These are phyloP conservation scores for Sula dactylatra DNA, from an alignment of 2,113 vertebrate genomes.

Conservation along the genomic window DNA sequence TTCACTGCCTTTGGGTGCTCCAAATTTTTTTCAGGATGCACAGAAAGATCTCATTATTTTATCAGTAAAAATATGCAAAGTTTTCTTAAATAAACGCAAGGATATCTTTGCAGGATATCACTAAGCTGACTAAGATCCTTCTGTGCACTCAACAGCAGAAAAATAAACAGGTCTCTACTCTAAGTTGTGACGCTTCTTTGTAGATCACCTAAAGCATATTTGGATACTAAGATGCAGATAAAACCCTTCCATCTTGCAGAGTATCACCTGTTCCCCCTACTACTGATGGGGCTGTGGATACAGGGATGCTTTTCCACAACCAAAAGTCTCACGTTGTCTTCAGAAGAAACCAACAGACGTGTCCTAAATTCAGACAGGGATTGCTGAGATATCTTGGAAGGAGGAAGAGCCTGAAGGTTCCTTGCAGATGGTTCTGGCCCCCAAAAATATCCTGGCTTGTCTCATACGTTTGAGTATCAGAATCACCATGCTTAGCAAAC, in stretches of 20 bases:
- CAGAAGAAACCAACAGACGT: accelerated
- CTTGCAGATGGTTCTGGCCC: not conserved
- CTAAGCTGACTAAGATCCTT: not conserved
- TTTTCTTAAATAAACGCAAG: not conserved
- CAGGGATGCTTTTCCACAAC: not conserved
- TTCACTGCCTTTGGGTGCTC: not conserved
- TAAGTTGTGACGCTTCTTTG: not conserved
- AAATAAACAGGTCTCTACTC: not conserved
- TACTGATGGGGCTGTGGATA: not conserved
- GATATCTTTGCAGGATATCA: not conserved
- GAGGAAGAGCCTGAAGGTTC: not conserved
- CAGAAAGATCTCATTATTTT: not conserved
- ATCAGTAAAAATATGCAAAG: not conserved
- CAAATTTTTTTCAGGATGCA: not conserved
- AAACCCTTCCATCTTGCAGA: not conserved
- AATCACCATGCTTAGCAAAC: not conserved
- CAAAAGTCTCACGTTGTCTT: not conserved
- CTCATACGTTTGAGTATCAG: not conserved
- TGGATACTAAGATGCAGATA: not conserved
- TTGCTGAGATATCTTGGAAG: not conserved
- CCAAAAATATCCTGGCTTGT: not conserved
- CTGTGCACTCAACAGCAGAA: not conserved
- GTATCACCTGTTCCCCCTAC: not conserved
- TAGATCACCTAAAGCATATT: not conserved
- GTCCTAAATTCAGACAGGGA: not conserved